These are phyloP conservation scores for Eupithecia insigniata DNA, from an alignment of 2,888 invertebrate genomes.

Conservation along the genomic window DNA sequence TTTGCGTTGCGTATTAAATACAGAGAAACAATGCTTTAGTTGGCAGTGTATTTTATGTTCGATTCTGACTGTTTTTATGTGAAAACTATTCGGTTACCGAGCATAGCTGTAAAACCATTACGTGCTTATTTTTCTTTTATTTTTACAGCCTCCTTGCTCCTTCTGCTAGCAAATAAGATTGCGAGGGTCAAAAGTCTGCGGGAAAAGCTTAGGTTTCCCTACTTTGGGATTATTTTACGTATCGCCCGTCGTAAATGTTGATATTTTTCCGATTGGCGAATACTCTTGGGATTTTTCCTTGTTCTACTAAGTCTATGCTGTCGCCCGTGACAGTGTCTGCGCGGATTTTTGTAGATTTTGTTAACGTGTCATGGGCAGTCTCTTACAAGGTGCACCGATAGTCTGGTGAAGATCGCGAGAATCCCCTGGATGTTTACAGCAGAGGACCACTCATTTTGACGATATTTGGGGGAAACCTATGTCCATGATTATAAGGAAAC, in stretches of 20 bases:
- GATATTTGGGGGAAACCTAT: too few species aligned
- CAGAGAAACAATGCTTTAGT: slow-evolving; percentile 8
- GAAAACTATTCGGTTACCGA: slow-evolving; percentile 49
- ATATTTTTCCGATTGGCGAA: slow-evolving; percentile 10
- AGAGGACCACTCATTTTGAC: too few species aligned
- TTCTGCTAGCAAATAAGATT: slow-evolving; percentile 39
- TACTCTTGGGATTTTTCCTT: slow-evolving; percentile 5
- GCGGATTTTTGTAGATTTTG: background rate
- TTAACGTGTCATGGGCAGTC: background rate
- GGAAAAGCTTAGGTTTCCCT: slow-evolving; percentile 22
- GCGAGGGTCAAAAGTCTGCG: slow-evolving; percentile 31
- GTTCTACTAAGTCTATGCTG: background rate
- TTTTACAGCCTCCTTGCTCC: slow-evolving; percentile 40
- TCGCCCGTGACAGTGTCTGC: background rate
- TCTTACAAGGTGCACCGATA: background rate
- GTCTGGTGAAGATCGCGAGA: background rate
- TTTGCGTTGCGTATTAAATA: background rate
- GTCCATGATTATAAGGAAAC: background rate
- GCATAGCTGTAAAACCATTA: slow-evolving; percentile 42
- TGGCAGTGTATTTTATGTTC: background rate
- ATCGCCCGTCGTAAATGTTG: slow-evolving; percentile 11
- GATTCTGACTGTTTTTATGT: slow-evolving; percentile 50
- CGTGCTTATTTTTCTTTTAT: slow-evolving; percentile 33
- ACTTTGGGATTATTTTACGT: slow-evolving; percentile 6
- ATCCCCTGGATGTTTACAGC: too few species aligned